Evolutionary conservation across 2,113 vertebrate species (phyloP), one percentile per base, ranked within the genome.

Genomic region (Delphinus delphis): DNA sequence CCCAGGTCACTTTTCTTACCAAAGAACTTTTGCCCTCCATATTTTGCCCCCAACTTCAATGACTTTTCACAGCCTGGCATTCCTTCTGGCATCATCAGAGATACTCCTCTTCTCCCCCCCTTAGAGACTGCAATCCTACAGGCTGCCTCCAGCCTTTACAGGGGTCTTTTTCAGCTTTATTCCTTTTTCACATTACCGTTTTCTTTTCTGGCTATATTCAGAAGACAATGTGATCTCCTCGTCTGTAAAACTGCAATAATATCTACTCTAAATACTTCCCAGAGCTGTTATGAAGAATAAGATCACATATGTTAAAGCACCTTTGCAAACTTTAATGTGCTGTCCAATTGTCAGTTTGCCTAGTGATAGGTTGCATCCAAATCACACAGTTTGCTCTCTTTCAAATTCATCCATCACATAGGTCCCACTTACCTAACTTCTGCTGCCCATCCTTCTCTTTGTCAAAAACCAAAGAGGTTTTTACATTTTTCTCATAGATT

Each of bases 201-300:
- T 50, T 21, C 62, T 90, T 80, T 38, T 86, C 73, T 88, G 70
- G 50, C 28, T 92, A 12, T 50, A 12, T 83, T 93, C 21, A 86
- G 86, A 96, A 88, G 81, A 80, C 70, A 93, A 36, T 60, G 60
- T 81, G 60, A 47, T n/a, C 74, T 92, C 41, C 41, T 93, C 13
- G 9, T 28, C 28, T 60, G 80, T 31, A 93, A 83, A 85, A 79
- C 14, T 67, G 88, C 18, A 68, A 44, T 31, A 60, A 65, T 26
- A 47, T 7, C 21, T 68, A 63, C 25, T 90, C 33, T 68, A 68
- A 87, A 62, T 79, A 38, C 7, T n/a, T 68, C 8, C 28, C 31
- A 62, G 60, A 90, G 63, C 50, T 85, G 2, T 65, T 58, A 53
- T 41, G 41, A 90, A 33, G 26, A 86, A 28, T 47, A 50, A 91